Evolutionary conservation across 2,113 vertebrate genomes (phyloP), one percentile per base, ranked within the genome.

Genomic region (Circaetus cinerascens): DNA sequence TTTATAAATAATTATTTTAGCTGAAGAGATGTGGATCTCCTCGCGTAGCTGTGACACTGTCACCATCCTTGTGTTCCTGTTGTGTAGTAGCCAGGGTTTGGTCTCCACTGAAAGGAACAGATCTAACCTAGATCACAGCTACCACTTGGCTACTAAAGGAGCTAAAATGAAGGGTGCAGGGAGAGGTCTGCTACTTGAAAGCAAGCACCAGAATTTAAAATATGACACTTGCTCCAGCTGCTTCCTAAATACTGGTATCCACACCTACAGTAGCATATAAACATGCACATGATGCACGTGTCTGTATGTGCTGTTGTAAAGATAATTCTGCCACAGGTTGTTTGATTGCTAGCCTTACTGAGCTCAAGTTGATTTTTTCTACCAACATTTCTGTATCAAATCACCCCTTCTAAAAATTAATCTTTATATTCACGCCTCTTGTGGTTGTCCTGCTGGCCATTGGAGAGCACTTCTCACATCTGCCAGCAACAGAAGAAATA

Each of bases 251-350:
- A 41, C 27, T 43, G 18, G 11, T 86, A 5, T 73, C 48, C 26
- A 1, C 53, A 34, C 77, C 53, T 57, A 9, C 0, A 1, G 11
- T 21, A 64, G 25, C 66, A 25, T 63, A 21, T 43, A 64, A 46
- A 38, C 30, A 30, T 38, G 13, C 5, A 22, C 1, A 1, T 50
- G 51, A 62, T 45, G 15, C 55, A 8, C 0, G 0, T 48, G n/a
- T 82, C 43, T 7, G 1, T n/a, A 2, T 16, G 8, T 60, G 56
- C 40, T 51, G 14, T 46, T 84, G 26, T 27, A 38, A 80, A 74
- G 56, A 38, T 74, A 60, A 40, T 60, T 59, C 21, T 94, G 45
- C 51, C 19, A 36, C 55, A 83, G 29, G 18, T 25, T 68, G 27
- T 8, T 67, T 27, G 36, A 15, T 56, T 62, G 45, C 51, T 50